Evolutionary conservation across 1,140 invertebrate species (phyloP).

Genomic region (Calliopsis andreniformis): DNA sequence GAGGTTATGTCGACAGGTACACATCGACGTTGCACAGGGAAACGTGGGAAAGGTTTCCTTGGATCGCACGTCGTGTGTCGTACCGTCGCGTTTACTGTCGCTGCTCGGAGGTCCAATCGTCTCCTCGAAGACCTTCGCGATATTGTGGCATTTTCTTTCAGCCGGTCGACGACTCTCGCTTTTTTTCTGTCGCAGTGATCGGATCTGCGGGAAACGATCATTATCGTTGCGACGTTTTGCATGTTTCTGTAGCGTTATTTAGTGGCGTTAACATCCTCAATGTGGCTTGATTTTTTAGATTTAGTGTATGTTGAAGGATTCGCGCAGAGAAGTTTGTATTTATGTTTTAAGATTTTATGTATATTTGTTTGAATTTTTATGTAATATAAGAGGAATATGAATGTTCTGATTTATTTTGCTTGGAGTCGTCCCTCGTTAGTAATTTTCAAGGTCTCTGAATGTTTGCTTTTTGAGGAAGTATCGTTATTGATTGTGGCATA

Average conservation of each 20-base stretch:
- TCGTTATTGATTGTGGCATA: background rate
- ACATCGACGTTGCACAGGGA: slow-evolving; percentile 8
- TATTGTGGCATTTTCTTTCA: background rate
- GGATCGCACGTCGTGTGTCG: background rate
- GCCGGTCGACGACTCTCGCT: slow-evolving; percentile 29
- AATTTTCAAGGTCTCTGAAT: background rate
- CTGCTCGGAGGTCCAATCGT: background rate
- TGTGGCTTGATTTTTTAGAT: too few species aligned
- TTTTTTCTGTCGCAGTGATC: slow-evolving; percentile 38
- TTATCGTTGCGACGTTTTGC: slow-evolving; percentile 26
- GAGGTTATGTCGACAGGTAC: slow-evolving; percentile 39
- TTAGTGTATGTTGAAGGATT: too few species aligned
- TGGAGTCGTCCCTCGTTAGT: background rate
- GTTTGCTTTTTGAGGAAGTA: background rate
- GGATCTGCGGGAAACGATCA: slow-evolving; percentile 52
- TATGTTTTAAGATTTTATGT: background rate
- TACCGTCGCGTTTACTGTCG: background rate
- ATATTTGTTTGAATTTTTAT: slow-evolving; percentile 1
- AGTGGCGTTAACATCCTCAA: too few species aligned
- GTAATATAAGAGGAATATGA: background rate
- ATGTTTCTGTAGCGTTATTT: too few species aligned
- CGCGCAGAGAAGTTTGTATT: background rate
- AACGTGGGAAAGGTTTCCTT: background rate
- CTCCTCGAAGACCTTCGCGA: too few species aligned
- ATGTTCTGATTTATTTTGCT: background rate